Conservation (phyloP, 2,888 invertebrate genomes). For the Calameuta filiformis region DNA sequence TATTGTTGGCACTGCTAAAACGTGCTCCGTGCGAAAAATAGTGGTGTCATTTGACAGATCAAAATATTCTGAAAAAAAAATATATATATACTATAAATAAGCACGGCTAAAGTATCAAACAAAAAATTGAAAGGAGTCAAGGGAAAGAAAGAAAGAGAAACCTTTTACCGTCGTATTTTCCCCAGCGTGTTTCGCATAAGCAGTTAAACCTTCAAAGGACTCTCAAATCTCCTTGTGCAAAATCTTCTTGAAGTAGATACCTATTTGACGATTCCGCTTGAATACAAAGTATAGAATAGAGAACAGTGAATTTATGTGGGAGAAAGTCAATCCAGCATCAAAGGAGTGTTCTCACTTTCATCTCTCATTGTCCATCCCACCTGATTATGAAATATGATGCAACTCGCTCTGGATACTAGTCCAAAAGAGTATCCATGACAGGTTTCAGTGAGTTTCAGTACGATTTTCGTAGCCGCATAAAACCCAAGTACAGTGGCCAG, state of each 20-base stretch:
- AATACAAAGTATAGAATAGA: background rate
- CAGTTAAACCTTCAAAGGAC: background rate
- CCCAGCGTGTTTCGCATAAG: background rate
- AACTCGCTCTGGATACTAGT: background rate
- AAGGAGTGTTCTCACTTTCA: background rate
- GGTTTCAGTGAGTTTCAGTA: background rate
- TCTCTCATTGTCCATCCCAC: background rate
- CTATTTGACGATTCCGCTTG: background rate
- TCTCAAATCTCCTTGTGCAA: background rate
- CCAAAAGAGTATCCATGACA: background rate
- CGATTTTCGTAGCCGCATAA: background rate
- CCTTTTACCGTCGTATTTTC: background rate
- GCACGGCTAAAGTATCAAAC: background rate
- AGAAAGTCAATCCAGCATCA: background rate
- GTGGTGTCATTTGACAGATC: background rate
- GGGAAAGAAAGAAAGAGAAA: background rate
- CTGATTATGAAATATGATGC: background rate
- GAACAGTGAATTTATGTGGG: background rate
- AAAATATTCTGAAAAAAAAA: background rate
- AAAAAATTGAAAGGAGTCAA: background rate
- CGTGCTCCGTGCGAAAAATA: background rate
- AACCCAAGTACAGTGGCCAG: background rate
- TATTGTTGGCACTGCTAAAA: background rate
- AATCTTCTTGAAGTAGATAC: background rate
- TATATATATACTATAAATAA: background rate